phyloP scores from a whole-genome alignment of 2,113 vertebrate species.

The Gymnarchus niloticus region DNA sequence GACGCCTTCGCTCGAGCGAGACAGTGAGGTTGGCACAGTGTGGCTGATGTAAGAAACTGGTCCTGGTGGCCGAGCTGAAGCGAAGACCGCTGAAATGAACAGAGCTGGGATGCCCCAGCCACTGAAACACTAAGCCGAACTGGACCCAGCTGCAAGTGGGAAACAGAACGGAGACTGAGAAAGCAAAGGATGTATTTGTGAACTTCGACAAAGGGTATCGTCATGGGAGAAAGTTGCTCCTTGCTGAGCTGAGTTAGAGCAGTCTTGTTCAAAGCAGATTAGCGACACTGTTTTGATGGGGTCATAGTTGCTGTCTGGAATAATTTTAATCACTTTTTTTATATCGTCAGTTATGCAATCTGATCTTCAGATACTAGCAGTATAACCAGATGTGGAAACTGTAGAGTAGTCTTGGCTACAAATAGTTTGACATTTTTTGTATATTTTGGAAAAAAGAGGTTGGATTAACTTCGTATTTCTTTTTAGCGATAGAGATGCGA shows the following conservation, averaged over 20 bases:
- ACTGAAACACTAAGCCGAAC: not conserved
- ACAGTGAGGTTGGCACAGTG: conserved; percentile 56
- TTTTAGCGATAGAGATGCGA: not conserved
- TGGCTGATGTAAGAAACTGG: not conserved
- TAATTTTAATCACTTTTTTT: not conserved
- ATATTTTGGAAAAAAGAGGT: not conserved
- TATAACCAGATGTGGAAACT: not conserved
- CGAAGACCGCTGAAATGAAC: too few species aligned
- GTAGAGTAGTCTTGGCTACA: too few species aligned
- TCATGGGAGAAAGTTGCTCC: not conserved
- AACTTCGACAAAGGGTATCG: not conserved
- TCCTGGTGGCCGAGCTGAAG: not conserved
- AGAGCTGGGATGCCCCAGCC: too few species aligned
- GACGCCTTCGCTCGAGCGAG: conserved; percentile 76
- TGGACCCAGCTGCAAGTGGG: too few species aligned
- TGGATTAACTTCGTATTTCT: not conserved
- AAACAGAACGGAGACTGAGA: not conserved
- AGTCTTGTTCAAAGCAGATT: not conserved
- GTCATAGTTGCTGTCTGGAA: not conserved
- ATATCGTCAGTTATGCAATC: not conserved
- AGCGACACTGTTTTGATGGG: not conserved
- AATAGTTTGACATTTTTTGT: not conserved
- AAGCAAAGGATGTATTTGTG: not conserved
- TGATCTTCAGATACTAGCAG: not conserved
- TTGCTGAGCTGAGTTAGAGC: not conserved